Evolutionary conservation across 2,888 invertebrate genomes (phyloP), one percentile per base, ranked within the genome.

Genomic region (Apamea anceps): DNA sequence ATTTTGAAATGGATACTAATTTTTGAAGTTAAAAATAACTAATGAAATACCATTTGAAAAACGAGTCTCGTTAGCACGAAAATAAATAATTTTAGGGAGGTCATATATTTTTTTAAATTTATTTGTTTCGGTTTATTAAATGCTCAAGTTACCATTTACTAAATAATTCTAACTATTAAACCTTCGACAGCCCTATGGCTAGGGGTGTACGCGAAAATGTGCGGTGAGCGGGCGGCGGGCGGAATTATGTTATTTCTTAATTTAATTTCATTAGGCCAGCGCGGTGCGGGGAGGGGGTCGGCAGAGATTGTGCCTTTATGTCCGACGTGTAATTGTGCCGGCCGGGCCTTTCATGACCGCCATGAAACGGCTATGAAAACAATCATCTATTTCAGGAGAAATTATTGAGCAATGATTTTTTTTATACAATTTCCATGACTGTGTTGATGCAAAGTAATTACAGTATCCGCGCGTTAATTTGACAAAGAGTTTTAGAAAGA

Each of bases 201-300:
- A 81, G 71, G 87, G 85, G 84, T 85, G 79, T 81, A 80, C 87
- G 88, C 86, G 88, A 90, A 88, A 89, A 85, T 85, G 89, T 88
- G 89, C 89, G 89, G 90, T 83, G 85, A 87, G 88, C 88, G 87
- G 88, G 87, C 82, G 88, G 80, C 90, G 91, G 89, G 89, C 91
- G 91, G 93, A 92, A 94, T 95, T 93, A 93, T 94, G 95, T 95
- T 95, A 94, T 95, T 89, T 95, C 95, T 95, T 95, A 94, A 95
- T 96, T 95, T 95, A 95, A 95, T 96, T 96, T 96, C 95, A 96
- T 95, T 95, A 95, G 94, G 93, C 94, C 90, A 77, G 91, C 90
- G 66, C 70, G 87, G 91, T 85, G 88, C 90, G 90, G 93, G 42
- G 75, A 37, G 51, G 72, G 48, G 48, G 65, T 66, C 37, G 67